Evolutionary conservation across 2,113 vertebrate species (phyloP).

Genomic region (Nerophis lumbriciformis): DNA sequence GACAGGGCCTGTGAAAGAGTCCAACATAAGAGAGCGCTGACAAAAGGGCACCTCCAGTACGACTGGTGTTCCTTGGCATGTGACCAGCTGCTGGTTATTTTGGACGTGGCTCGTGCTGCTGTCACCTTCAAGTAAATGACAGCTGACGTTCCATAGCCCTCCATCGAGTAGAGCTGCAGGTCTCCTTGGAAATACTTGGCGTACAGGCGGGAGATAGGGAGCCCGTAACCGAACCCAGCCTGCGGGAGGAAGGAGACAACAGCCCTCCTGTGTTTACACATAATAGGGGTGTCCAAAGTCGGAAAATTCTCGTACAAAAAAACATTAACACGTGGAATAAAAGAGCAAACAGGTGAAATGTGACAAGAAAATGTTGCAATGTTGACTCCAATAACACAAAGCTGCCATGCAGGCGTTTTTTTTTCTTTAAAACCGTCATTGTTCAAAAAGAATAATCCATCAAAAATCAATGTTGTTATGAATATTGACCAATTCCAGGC

Average conservation of each 20-base stretch:
- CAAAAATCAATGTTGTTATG: too few species aligned
- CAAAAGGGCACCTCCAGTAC: conserved; percentile 5
- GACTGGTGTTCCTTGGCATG: background rate
- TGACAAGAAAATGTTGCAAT: too few species aligned
- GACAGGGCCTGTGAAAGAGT: conserved; percentile 80
- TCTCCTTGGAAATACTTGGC: conserved; percentile 98
- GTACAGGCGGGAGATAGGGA: conserved; percentile 96
- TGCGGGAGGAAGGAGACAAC: conserved; percentile 41
- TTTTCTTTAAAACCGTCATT: too few species aligned
- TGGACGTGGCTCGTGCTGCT: background rate
- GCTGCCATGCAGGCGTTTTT: too few species aligned
- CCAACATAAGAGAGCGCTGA: background rate
- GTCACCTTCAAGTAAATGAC: conserved; percentile 94
- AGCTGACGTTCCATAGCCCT: conserved; percentile 91
- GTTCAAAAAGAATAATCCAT: too few species aligned
- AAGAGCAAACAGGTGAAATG: too few species aligned
- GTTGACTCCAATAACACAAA: too few species aligned
- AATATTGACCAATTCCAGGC: too few species aligned
- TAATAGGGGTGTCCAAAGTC: too few species aligned
- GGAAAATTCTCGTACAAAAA: too few species aligned
- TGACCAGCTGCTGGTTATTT: background rate
- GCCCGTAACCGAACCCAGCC: conserved; percentile 97
- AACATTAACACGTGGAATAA: too few species aligned
- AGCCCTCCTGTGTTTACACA: too few species aligned
- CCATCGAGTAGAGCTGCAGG: conserved; percentile 92